These are phyloP conservation scores for Hyphantria cunea DNA, from an alignment of 1,140 invertebrate genomes.

Conservation along the genomic window DNA sequence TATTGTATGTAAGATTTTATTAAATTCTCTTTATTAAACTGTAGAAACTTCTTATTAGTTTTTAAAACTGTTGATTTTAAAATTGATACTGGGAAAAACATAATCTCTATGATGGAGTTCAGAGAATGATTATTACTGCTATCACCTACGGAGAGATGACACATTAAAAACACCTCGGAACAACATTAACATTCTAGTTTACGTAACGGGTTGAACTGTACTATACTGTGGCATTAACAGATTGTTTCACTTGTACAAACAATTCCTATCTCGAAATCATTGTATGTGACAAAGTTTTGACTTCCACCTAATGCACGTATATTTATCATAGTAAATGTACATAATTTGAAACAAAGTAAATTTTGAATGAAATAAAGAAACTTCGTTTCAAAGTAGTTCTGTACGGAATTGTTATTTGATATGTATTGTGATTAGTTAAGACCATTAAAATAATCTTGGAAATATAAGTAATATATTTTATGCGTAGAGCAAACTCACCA, in stretches of 20 bases:
- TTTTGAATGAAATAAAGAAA: no score
- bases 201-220: not conserved
- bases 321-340: no score
- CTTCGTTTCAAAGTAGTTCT: no score
- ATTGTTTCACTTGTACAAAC: not conserved
- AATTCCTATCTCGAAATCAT: no score
- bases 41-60: constrained; percentile 54
- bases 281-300: no score
- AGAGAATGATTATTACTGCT: constrained; percentile 45
- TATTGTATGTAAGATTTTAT: constrained; percentile 51
- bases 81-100: constrained; percentile 51
- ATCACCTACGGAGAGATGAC: constrained; percentile 53
- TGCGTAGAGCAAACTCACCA: no score
- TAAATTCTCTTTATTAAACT: constrained; percentile 61
- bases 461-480: no score
- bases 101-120: constrained; percentile 29
- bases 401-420: no score
- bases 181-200: constrained; percentile 50
- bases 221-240: not conserved
- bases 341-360: no score
- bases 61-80: constrained; percentile 47
- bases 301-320: no score
- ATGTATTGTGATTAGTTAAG: no score
- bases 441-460: no score
- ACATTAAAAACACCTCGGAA: constrained; percentile 49